These are phyloP conservation scores for Allolobophora icterica DNA, from an alignment of 2,888 invertebrate genomes.

Conservation along the genomic window DNA sequence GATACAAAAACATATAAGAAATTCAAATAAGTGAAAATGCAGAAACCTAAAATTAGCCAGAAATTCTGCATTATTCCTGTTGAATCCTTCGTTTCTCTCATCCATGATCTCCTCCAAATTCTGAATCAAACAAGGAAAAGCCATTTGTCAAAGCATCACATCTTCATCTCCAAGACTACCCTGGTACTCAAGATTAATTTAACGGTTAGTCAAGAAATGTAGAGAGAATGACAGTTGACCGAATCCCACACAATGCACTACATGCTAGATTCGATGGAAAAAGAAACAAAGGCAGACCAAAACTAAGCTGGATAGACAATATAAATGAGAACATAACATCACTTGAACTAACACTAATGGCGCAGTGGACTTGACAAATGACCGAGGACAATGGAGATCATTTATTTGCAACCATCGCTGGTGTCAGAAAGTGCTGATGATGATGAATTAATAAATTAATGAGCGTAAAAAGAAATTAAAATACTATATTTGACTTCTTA, in stretches of 20 bases:
- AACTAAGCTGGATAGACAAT: no score
- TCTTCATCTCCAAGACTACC: neutral
- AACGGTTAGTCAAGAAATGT: neutral
- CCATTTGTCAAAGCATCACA: neutral
- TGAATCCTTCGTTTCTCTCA: neutral
- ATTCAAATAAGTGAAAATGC: neutral
- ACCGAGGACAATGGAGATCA: no score
- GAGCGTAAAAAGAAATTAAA: neutral
- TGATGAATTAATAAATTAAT: neutral
- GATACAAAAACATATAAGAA: neutral
- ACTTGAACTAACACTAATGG: no score
- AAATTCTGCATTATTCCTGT: neutral
- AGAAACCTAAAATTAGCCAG: neutral
- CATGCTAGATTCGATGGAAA: no score
- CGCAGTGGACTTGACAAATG: no score
- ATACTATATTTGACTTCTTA: neutral
- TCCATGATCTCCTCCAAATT: slow-evolving; percentile 19
- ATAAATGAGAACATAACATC: no score
- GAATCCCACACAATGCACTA: no score
- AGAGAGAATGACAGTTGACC: no score
- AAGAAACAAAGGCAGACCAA: no score
- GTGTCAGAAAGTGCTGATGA: no score
- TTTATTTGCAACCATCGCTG: no score
- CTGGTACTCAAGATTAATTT: neutral
- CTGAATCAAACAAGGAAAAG: slow-evolving; percentile 1